These are phyloP conservation scores for Perca flavescens DNA, from an alignment of 2,113 vertebrate genomes.

Conservation along the genomic window DNA sequence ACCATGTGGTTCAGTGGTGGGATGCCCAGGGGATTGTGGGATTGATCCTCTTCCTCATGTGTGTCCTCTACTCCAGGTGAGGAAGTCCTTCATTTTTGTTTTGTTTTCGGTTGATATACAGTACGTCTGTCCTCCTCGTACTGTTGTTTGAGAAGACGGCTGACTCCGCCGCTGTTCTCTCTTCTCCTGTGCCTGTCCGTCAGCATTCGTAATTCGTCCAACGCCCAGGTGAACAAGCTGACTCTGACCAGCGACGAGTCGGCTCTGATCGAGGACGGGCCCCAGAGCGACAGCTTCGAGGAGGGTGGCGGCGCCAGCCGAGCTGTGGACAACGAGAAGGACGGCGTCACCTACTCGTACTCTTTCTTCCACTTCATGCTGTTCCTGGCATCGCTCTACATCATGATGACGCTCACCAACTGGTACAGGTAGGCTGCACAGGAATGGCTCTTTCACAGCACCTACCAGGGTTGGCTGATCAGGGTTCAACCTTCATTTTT, in stretches of 20 bases:
- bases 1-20: constrained; percentile 95
- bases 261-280: constrained; percentile 94
- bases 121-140: not conserved
- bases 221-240: constrained; percentile 95
- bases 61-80: constrained; percentile 98
- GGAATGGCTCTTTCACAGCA: no score
- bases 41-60: constrained; percentile 94
- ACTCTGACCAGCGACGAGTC: constrained; percentile 96
- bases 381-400: constrained; percentile 97
- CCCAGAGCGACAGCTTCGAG: constrained; percentile 87
- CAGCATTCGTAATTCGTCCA: constrained; percentile 96
- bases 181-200: not conserved
- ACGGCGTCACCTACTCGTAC: constrained; percentile 97
- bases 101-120: no score
- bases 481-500: no score
- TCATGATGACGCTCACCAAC: constrained; percentile 99
- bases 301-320: constrained; percentile 83
- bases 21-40: constrained; percentile 98
- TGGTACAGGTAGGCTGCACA: constrained; percentile 93
- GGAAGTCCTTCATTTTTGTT: not conserved
- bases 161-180: not conserved
- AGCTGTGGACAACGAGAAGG: constrained; percentile 94
- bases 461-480: no score
- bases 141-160: not conserved
- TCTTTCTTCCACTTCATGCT: constrained; percentile 99